Base-by-base conservation (phyloP, 2,113 vertebrate species). In the Parotia lawesii region DNA sequence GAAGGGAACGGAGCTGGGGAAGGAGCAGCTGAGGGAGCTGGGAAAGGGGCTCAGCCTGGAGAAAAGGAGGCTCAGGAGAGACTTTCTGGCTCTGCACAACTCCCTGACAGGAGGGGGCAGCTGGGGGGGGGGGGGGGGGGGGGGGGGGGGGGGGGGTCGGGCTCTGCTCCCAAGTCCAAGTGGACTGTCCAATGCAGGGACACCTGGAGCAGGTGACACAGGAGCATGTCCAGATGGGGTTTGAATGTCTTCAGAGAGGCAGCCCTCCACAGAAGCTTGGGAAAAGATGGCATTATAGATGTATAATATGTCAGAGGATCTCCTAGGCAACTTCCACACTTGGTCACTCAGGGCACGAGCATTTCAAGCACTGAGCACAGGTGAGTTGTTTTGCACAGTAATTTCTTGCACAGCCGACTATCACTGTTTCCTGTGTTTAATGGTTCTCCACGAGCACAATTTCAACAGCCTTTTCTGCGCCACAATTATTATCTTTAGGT, bases 51-150 rank as follows among this genome's bases (percentile, higher is more conserved):
- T 71, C 25, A 56, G 29, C 11, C 29, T 62, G 40, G 29, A 71
- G 29, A 2, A 56, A 35, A 56, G 6, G 25, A 64, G 50, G 48
- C 8, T 79, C 29, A 28, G 48, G 6, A 2, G 20, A 21, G 6
- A 9, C n/a, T 9, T 19, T 27, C 1, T 40, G 47, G 24, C 38
- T 70, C 64, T 77, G 27, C 38, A 51, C 22, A 51, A 8, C 18
- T 51, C 44, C 67, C 56, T 73, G 58, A 7, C 23, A 56, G n/a
- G 58, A 84, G 18, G 18, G 33, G 1, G 3, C n/a, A 47, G 23
- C 38, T 0, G 0, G 5, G 3, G 16, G 1, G 4, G 5, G 3
- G 16, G 1, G 4, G 5, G 3, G 16, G 1, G 4, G 5, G 3
- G 16, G 1, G 4, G 5, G 3, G 16, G 1, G 4, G 5, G 3